Percentiles rank a stretch among this genome's conserved stretches.
phyloP scores from a whole-genome alignment of 2,888 invertebrate species.

The Phoenoteleia sp. region DNA sequence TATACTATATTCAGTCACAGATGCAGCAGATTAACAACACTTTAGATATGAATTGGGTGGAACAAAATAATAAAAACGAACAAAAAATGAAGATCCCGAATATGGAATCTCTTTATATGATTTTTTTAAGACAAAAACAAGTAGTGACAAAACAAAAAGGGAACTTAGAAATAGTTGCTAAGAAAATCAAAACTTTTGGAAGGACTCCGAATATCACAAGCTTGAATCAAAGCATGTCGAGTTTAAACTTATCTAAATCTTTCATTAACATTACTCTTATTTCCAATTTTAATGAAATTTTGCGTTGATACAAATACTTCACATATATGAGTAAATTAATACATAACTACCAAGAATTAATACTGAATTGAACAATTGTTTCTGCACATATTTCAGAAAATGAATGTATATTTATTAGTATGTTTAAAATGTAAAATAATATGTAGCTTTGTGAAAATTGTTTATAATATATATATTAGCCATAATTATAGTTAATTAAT shows the following conservation, averaged over 20 bases:
- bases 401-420: no score
- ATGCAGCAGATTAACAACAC: conserved; percentile 91
- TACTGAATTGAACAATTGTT: conserved; percentile 82
- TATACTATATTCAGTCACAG: conserved; percentile 92
- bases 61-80: conserved; percentile 81
- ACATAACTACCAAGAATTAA: no score
- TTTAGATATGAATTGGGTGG: conserved; percentile 93
- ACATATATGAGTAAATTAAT: no score
- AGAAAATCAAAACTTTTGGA: conserved; percentile 78
- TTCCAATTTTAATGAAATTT: no score
- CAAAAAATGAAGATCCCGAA: conserved; percentile 89
- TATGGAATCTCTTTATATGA: conserved; percentile 93
- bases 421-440: no score
- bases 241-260: conserved; percentile 78
- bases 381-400: no score
- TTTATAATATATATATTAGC: no score
- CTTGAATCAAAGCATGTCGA: conserved; percentile 80
- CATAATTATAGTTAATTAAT: no score
- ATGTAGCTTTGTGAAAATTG: no score
- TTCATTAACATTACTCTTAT: no score
- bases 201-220: conserved; percentile 64
- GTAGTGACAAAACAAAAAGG: conserved; percentile 88
- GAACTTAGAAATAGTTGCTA: conserved; percentile 77
- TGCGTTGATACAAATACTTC: no score
- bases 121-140: conserved; percentile 92